Conservation (phyloP, 2,888 invertebrate species). For the Cantharis lateralis region DNA sequence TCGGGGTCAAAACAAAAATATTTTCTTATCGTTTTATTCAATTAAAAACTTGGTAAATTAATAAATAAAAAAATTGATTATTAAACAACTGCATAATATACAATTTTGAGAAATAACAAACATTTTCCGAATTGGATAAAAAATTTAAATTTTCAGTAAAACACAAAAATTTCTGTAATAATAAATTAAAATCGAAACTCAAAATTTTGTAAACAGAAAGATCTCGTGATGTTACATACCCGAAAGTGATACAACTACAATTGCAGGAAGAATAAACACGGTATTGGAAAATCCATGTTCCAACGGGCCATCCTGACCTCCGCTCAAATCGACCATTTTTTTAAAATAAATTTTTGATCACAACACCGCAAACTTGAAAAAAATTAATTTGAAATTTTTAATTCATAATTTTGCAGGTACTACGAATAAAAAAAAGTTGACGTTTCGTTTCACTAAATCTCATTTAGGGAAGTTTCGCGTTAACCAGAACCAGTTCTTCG, state of each 20-base stretch:
- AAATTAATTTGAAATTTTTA: not conserved
- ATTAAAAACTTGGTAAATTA: not conserved
- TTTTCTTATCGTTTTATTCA: not conserved
- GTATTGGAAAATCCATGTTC: conserved; percentile 88
- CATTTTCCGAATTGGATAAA: not conserved
- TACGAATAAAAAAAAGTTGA: conserved; percentile 1
- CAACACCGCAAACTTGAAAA: conserved; percentile 4
- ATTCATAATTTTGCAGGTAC: not conserved
- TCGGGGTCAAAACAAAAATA: not conserved
- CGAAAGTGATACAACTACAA: conserved; percentile 77
- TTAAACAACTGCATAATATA: not conserved
- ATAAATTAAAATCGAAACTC: not conserved
- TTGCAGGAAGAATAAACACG: conserved; percentile 84
- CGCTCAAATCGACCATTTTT: conserved; percentile 84
- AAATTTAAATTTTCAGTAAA: not conserved
- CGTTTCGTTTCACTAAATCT: conserved; percentile 7
- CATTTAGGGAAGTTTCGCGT: not conserved
- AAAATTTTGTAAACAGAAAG: not conserved
- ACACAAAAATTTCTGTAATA: not conserved
- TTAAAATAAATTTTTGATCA: not conserved
- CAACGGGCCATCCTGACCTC: conserved; percentile 77
- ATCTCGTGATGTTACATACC: conserved; percentile 61
- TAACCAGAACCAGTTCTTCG: too few relatives aligned
- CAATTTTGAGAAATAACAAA: not conserved
- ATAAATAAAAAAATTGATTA: too few relatives aligned